These are phyloP conservation scores for Drosophila tanythrix DNA, from an alignment of 2,888 invertebrate species.

Conservation along the genomic window DNA sequence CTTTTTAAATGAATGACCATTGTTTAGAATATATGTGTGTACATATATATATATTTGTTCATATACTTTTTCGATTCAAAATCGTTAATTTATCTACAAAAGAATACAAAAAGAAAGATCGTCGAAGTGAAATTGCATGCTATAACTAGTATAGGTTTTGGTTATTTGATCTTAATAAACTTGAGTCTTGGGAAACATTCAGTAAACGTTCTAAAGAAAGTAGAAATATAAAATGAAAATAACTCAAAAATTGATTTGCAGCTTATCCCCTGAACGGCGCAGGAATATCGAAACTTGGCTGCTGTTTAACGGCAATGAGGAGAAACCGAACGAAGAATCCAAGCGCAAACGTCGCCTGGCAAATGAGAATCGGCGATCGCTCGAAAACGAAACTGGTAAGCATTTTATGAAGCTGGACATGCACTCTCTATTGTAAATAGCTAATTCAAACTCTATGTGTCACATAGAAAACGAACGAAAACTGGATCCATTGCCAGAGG, in stretches of 20 bases:
- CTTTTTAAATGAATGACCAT: background rate
- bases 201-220: background rate
- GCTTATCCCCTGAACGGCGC: conserved; percentile 91
- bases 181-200: background rate
- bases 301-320: conserved; percentile 93
- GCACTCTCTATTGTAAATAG: too few relatives aligned
- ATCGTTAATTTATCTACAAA: too few relatives aligned
- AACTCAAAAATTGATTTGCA: background rate
- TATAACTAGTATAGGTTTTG: background rate
- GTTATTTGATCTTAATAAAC: background rate
- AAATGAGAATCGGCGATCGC: conserved; percentile 89
- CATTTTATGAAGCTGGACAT: background rate
- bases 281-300: conserved; percentile 97
- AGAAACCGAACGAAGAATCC: conserved; percentile 89
- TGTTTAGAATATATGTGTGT: too few relatives aligned
- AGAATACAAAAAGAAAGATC: too few relatives aligned
- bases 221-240: background rate
- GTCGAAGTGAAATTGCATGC: background rate
- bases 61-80: too few relatives aligned
- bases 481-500: conserved; percentile 91
- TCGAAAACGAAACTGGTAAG: conserved; percentile 93
- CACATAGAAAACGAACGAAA: conserved; percentile 91
- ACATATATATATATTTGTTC: too few relatives aligned
- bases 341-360: conserved; percentile 89
- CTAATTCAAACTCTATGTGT: background rate